These are phyloP conservation scores for Hydrozoanthus gracilis DNA, from an alignment of 92 coral and sea anemone species.

Conservation along the genomic window DNA sequence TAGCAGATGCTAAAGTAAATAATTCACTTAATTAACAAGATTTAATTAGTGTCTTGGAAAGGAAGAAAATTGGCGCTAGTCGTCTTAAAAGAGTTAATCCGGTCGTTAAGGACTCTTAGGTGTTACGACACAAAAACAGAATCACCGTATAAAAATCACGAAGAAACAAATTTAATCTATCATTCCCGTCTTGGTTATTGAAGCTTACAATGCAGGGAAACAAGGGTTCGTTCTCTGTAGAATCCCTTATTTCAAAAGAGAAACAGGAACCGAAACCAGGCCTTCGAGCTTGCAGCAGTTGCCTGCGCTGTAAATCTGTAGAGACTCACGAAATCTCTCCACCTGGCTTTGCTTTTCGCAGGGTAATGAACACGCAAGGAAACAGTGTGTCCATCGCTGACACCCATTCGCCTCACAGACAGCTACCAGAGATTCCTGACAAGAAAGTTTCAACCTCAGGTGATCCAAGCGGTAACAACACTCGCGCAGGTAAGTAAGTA, in stretches of 20 bases:
- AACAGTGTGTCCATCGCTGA: constrained; percentile 7
- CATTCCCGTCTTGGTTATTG: constrained; percentile 13
- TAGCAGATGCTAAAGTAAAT: constrained; percentile 49
- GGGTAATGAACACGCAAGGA: constrained; percentile 37
- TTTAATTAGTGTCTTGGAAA: constrained; percentile 34
- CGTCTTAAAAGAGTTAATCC: constrained; percentile 32
- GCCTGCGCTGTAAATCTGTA: constrained; percentile 31
- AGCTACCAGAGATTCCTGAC: constrained; percentile 20
- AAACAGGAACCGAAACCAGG: constrained; percentile 24
- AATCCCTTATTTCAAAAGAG: constrained; percentile 77
- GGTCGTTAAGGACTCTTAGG: constrained; percentile 36
- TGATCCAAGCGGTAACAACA: neutral
- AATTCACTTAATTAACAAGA: constrained; percentile 47
- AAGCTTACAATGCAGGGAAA: constrained; percentile 56
- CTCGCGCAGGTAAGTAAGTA: constrained; percentile 29
- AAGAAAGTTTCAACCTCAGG: constrained; percentile 29
- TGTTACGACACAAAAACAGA: constrained; percentile 6
- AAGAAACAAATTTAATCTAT: neutral
- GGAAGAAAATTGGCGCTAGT: constrained; percentile 38
- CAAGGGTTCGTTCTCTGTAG: constrained; percentile 80
- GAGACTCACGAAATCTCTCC: constrained; percentile 36
- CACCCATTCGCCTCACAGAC: constrained; percentile 31
- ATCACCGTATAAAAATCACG: constrained; percentile 52
- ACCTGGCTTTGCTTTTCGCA: constrained; percentile 34
- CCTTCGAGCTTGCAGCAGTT: constrained; percentile 11